Evolutionary conservation across 2,888 invertebrate species (phyloP), one percentile per base, ranked within the genome.

Genomic region (Pandemis heparana): DNA sequence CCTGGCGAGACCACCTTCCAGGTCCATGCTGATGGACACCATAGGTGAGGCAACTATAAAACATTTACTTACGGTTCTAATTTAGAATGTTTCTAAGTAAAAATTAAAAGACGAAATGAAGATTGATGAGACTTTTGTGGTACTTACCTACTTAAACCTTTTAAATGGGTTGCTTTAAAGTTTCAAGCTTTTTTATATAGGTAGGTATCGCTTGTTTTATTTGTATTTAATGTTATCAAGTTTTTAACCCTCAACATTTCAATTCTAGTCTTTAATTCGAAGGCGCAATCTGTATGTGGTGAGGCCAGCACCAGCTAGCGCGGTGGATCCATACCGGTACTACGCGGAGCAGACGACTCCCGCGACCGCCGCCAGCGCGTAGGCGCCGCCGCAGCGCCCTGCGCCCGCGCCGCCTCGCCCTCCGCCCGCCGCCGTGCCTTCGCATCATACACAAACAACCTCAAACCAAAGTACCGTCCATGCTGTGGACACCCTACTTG

Each of bases 21-120:
- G 87, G 96, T 97, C 67, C 96, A 96, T 82, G 96, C 96, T 77
- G 95, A 95, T 85, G 96, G 96, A 81, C 96, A 96, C 86, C 96
- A 96, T 89, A 95, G 96, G 96, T 95, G 78, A 87, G 80, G 68
- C n/a, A 10, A 6, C 16, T 38, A 5, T 16, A 48, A 16, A 39
- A 7, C 41, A n/a, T n/a, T n/a, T n/a, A n/a, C n/a, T n/a, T n/a
- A n/a, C n/a, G n/a, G n/a, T n/a, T n/a, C 56, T 56, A 39, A 10
- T 61, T 43, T 62, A 43, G 10, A 43, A 43, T 10, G 10, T 43
- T 43, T 12, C 10, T 12, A 43, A 43, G 1, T 43, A 10, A 12
- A 12, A 43, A 12, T 43, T 1, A 43, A 0, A 43, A 43, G 43
- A 43, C 2, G 12, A 5, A 12, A 32, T 32, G 23, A 32, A 32